Evolutionary conservation across 2,113 vertebrate genomes (phyloP).

Genomic region (Poecile atricapillus): DNA sequence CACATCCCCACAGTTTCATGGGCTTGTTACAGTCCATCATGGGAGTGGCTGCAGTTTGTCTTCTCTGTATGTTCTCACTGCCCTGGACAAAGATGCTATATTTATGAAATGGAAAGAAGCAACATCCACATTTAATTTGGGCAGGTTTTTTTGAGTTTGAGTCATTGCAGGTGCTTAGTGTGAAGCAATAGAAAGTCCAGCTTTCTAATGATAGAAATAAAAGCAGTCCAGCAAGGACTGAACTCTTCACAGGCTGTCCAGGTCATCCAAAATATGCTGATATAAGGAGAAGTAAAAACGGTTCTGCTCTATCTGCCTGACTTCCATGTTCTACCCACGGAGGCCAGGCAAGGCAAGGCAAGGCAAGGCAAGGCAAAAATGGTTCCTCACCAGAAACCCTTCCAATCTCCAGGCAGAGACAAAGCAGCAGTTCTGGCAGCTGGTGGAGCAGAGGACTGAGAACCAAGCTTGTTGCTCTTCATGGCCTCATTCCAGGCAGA

Average conservation of each 20-base stretch:
- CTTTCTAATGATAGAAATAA: not conserved
- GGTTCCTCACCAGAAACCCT: not conserved
- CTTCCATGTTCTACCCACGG: not conserved
- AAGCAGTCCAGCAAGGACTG: not conserved
- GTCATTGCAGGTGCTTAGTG: not conserved
- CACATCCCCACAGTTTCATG: not conserved
- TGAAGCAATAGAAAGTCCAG: not conserved
- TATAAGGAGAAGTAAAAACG: not conserved
- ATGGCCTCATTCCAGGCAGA: not conserved
- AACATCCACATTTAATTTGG: not conserved
- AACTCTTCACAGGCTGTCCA: not conserved
- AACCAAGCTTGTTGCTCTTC: not conserved
- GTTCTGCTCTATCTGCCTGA: not conserved
- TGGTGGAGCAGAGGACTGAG: not conserved
- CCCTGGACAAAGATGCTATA: not conserved
- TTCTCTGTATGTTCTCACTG: not conserved
- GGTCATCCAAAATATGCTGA: not conserved
- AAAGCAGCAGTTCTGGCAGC: not conserved
- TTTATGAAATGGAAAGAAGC: not conserved
- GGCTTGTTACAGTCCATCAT: not conserved
- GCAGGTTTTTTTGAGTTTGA: not conserved
- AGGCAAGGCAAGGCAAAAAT: not conserved
- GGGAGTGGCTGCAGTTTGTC: not conserved
- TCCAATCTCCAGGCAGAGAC: not conserved
- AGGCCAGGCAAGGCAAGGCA: not conserved